phyloP scores from a whole-genome alignment of 1,140 invertebrate genomes.

The Anastrepha obliqua region DNA sequence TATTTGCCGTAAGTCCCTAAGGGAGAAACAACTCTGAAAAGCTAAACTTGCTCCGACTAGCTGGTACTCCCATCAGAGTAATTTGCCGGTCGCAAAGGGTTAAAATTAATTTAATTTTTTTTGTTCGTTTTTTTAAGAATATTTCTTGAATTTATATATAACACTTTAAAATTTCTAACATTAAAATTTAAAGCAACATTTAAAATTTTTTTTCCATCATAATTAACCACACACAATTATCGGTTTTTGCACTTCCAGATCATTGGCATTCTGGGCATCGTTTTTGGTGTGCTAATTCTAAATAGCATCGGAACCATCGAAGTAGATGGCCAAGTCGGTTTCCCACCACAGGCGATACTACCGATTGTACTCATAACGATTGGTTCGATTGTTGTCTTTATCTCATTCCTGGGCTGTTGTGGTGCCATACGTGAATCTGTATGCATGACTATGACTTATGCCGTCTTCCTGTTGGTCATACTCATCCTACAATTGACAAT shows the following conservation, averaged over 20 bases:
- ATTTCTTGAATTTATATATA: too few species aligned
- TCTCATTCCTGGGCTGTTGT: constrained; percentile 90
- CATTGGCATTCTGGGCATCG: constrained; percentile 79
- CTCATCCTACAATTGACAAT: constrained; percentile 80
- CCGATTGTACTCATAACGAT: constrained; percentile 82
- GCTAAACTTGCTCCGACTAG: too few species aligned
- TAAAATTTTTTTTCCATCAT: too few species aligned
- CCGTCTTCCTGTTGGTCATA: constrained; percentile 79
- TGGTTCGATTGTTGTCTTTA: constrained; percentile 83
- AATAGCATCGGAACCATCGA: constrained; percentile 75
- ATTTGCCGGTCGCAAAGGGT: too few species aligned
- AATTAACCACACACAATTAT: too few species aligned
- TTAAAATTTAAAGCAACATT: too few species aligned
- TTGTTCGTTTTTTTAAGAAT: too few species aligned
- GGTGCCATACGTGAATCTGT: constrained; percentile 88
- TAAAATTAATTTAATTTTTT: too few species aligned
- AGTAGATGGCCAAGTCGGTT: constrained; percentile 75
- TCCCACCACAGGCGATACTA: constrained; percentile 74
- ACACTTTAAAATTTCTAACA: too few species aligned
- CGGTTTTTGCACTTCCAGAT: constrained; percentile 75
- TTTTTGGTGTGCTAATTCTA: constrained; percentile 77
- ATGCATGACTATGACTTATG: constrained; percentile 88
- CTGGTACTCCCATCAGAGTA: too few species aligned
- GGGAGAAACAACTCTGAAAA: too few species aligned
- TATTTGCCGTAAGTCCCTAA: too few species aligned